Evolutionary conservation across 2,113 vertebrate genomes (phyloP), one percentile per base, ranked within the genome.

Genomic region (Raja brachyura): DNA sequence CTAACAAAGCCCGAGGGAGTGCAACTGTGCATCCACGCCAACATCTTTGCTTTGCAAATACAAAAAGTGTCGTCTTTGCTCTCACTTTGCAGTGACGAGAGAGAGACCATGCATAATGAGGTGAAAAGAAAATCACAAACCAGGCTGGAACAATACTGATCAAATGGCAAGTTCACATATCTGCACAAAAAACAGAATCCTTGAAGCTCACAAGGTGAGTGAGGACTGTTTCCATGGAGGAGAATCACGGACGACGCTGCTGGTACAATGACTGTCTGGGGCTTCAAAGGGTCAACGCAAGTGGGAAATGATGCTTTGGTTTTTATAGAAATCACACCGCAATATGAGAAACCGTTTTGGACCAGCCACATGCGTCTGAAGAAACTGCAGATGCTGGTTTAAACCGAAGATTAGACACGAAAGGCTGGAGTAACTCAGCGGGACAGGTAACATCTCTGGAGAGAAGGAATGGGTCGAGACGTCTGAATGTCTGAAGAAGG

Each of bases 1-100:
- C 85, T 94, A 85, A 28, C 83, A 70, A 75, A 93, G 14, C 66
- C 25, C 59, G 7, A 48, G 61, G 78, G 77, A 81, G n/a, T 14
- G 56, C 9, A n/a, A 56, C 61, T 20, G n/a, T 73, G 78, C 61
- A 73, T 13, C 9, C 28, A 63, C 22, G 61, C 83, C 93, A 48
- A 63, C 88, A 83, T 93, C 75, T 48, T n/a, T 31, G n/a, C 22
- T 92, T 28, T 73, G 66, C 20, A 73, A 11, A 48, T 28, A 48
- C 25, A n/a, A 63, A 48, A 28, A 86, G n/a, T 61, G 0, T 1
- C 14, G 13, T 31, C 4, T 63, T 22, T 28, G 18, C 59, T 22
- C 20, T 92, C n/a, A n/a, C 39, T 18, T 74, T 73, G 22, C 9
- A 25, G 31, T 90, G 48, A 39, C 25, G 8, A 25, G 39, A 13